These are phyloP conservation scores for Todiramphus saurophagus DNA, from an alignment of 2,113 vertebrate genomes.

Conservation along the genomic window DNA sequence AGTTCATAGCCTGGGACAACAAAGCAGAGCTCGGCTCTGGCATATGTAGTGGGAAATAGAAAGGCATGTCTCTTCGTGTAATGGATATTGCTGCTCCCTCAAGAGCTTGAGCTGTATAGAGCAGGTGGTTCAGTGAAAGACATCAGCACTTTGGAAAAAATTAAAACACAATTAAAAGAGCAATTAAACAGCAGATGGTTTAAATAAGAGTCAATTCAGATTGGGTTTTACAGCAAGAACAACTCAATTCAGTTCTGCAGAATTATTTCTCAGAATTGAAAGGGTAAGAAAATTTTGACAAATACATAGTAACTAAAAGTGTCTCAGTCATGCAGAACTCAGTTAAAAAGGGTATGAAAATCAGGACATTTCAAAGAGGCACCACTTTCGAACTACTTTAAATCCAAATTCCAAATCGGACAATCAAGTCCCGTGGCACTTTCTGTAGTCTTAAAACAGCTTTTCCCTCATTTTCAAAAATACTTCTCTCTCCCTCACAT, in stretches of 20 bases:
- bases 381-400: neutral
- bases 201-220: slow-evolving; percentile 38
- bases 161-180: slow-evolving; percentile 10
- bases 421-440: neutral
- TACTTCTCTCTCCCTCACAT: neutral
- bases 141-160: slow-evolving; percentile 32
- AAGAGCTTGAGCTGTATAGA: slow-evolving; percentile 50
- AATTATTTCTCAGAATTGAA: neutral
- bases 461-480: neutral
- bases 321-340: neutral
- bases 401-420: neutral
- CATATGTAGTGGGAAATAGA: slow-evolving; percentile 50
- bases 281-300: neutral
- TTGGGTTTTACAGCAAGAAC: neutral
- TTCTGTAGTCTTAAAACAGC: neutral
- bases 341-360: neutral
- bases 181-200: slow-evolving; percentile 44
- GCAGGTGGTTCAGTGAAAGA: slow-evolving; percentile 66
- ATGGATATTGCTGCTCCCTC: slow-evolving; percentile 64
- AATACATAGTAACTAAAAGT: neutral
- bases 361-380: neutral
- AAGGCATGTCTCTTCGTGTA: slow-evolving; percentile 43
- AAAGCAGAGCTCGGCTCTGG: slow-evolving; percentile 50
- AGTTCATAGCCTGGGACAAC: slow-evolving; percentile 57
- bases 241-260: neutral